Evolutionary conservation across 1,140 invertebrate genomes (phyloP).

Genomic region (fruit fly (Drosophila melanogaster)): DNA sequence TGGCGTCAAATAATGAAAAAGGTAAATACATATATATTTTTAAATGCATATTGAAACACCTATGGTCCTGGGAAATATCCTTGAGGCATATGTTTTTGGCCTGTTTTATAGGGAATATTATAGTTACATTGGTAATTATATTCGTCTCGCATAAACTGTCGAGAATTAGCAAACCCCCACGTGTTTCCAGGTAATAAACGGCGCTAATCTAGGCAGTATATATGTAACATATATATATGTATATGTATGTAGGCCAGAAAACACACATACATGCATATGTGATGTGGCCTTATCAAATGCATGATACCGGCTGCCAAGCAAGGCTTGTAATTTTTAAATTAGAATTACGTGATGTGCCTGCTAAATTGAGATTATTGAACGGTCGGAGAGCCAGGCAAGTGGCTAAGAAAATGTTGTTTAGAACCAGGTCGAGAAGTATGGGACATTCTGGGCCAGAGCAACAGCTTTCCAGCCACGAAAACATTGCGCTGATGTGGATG

Average conservation of each 20-base stretch:
- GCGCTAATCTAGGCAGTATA: background rate
- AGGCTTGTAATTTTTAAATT: conserved; percentile 78
- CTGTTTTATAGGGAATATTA: too few relatives aligned
- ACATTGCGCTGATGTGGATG: conserved; percentile 2
- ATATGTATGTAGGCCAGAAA: conserved; percentile 8
- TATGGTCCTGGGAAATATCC: too few relatives aligned
- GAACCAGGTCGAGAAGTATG: background rate
- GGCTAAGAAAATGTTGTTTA: conserved; percentile 44
- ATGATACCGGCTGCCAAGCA: conserved; percentile 55
- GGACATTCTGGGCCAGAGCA: conserved; percentile 19
- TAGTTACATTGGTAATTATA: too few relatives aligned
- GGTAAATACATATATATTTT: background rate
- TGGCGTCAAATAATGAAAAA: background rate
- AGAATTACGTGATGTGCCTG: conserved; percentile 71
- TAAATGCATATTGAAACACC: background rate
- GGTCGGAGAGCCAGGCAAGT: conserved; percentile 28
- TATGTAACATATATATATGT: conserved; percentile 12
- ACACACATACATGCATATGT: conserved; percentile 12
- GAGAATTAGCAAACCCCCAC: background rate
- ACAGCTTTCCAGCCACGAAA: conserved; percentile 16
- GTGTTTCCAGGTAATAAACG: conserved; percentile 33
- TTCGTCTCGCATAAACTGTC: background rate
- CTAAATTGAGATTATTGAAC: conserved; percentile 40
- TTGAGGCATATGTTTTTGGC: too few relatives aligned
- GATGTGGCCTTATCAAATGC: conserved; percentile 51